A percentile compares a stretch with the other conserved stretches of the same genome.
These are phyloP conservation scores for Cariama cristata DNA, from an alignment of 2,113 vertebrate genomes.

Conservation along the genomic window DNA sequence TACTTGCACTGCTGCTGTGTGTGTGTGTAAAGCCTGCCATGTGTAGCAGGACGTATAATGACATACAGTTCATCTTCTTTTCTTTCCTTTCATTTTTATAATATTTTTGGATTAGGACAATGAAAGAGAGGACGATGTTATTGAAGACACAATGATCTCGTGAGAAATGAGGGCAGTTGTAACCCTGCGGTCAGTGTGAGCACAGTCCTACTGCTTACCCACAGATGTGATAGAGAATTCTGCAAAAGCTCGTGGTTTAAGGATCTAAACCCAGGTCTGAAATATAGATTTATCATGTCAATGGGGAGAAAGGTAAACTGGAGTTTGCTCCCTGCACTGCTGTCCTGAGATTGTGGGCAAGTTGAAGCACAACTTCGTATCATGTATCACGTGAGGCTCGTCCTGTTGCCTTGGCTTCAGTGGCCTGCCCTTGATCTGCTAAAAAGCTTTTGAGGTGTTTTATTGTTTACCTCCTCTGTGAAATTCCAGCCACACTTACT, in stretches of 20 bases:
- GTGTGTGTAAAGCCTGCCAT: background rate
- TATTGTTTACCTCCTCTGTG: background rate
- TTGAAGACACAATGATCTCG: background rate
- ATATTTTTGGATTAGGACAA: background rate
- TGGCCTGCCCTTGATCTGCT: background rate
- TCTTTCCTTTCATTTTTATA: background rate
- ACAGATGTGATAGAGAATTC: background rate
- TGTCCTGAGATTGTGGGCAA: background rate
- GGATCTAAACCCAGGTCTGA: background rate
- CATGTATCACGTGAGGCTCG: background rate
- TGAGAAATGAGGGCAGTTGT: background rate
- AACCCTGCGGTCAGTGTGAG: background rate
- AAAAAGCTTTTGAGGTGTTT: background rate
- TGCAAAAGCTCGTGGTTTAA: background rate
- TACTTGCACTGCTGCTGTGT: background rate
- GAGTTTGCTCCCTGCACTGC: background rate
- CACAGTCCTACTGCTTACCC: background rate
- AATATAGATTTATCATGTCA: background rate
- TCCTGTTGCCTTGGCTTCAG: background rate
- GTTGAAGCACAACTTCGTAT: background rate
- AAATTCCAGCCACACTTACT: background rate
- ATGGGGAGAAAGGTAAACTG: background rate
- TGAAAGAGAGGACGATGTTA: background rate
- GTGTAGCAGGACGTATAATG: background rate
- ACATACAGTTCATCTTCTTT: background rate